These are phyloP conservation scores for Chiloscyllium punctatum DNA, from an alignment of 2,797 vertebrate species.

Conservation along the genomic window DNA sequence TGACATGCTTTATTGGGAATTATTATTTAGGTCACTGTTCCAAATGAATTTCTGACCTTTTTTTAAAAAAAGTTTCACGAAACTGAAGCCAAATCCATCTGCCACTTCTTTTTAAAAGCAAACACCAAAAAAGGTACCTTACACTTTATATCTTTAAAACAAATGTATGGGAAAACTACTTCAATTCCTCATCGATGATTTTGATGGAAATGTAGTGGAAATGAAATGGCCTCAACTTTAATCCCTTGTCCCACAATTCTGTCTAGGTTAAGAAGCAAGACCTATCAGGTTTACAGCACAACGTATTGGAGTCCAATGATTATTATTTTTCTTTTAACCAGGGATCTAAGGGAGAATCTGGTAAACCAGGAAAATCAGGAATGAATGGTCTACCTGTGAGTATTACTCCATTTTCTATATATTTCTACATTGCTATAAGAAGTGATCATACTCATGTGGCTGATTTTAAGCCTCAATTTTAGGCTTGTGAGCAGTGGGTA, in stretches of 20 bases:
- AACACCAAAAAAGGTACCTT: too few relatives aligned
- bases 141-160: too few relatives aligned
- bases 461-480: not conserved
- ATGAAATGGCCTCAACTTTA: not conserved
- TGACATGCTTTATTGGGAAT: too few relatives aligned
- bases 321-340: conserved; percentile 41
- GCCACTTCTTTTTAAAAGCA: too few relatives aligned
- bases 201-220: not conserved
- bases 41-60: too few relatives aligned
- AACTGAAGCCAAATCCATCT: too few relatives aligned
- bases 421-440: not conserved
- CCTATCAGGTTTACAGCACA: too few relatives aligned
- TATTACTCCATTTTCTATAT: conserved; percentile 41
- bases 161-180: not conserved
- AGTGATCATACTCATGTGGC: too few relatives aligned
- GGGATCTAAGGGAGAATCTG: conserved; percentile 59
- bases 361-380: conserved; percentile 58
- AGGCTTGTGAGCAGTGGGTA: not conserved
- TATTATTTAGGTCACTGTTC: too few relatives aligned
- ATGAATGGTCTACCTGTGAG: conserved; percentile 68
- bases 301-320: not conserved
- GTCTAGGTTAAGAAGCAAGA: not conserved
- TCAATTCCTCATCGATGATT: not conserved
- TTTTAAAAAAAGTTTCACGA: too few relatives aligned
- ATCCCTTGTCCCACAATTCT: not conserved